Base-by-base conservation (phyloP, 1,140 invertebrate species). In the Eufriesea mexicana region DNA sequence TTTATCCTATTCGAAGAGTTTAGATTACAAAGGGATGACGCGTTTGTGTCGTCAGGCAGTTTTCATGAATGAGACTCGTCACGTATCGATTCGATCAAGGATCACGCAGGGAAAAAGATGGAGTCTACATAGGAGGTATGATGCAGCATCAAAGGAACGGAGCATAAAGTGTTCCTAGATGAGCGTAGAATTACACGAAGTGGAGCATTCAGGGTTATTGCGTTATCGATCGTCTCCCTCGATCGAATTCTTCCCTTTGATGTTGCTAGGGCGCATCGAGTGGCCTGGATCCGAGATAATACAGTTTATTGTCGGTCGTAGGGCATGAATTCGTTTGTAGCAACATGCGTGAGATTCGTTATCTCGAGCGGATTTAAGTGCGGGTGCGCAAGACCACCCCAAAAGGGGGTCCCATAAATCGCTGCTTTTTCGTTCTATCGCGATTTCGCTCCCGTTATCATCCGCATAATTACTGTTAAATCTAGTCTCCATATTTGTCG, bases 361-460 rank as follows among this genome's bases (percentile, higher is more conserved):
- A 91, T 91, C 90, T 90, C 75, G 85, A 89, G 89, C 81, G 79
- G 82, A 89, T 87, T 91, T 89, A 83, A 90, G 83, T 79, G 83
- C 82, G 84, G 85, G 72, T 76, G 81, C 59, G 61, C 74, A 85
- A 73, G 75, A 89, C 86, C 68, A 75, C 71, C 35, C 67, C 42
- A 49, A 76, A 67, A 51, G n/a, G 75, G 71, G 76, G 71, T 23
- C 45, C 23, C 23, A 28, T 54, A 10, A 80, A 74, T 45, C 16
- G 4, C 2, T 59, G 23, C 10, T 71, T 42, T 71, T 47, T 6
- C n/a, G 23, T 72, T 72, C 25, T 20, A 16, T 71, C 42, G 45
- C 68, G 49, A 72, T 72, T 79, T 62, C 28, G 42, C 57, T 78
- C 12, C 7, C 14, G n/a, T 71, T 51, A 72, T 51, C 67, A 0